Evolutionary conservation across 2,888 invertebrate genomes (phyloP).

Genomic region (Apoda limacodes): DNA sequence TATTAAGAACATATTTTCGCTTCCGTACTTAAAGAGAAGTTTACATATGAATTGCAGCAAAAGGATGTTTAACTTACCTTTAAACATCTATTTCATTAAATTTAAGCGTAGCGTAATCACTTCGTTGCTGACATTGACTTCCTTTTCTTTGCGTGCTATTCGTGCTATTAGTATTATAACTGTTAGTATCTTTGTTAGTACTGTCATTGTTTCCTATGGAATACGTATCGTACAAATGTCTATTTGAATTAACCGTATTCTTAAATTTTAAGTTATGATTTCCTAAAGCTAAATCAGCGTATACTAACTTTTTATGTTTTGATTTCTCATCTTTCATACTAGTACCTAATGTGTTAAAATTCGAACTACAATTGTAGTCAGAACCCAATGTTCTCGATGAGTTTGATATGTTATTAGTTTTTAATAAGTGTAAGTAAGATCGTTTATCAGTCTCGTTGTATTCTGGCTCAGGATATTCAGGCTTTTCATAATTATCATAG

Average conservation of each 20-base stretch:
- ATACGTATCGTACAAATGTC: constrained; percentile 66
- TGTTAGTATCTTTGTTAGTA: constrained; percentile 51
- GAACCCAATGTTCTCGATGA: constrained; percentile 55
- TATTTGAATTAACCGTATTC: constrained; percentile 69
- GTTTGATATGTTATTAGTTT: constrained; percentile 64
- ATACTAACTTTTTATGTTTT: constrained; percentile 64
- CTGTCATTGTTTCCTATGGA: constrained; percentile 52
- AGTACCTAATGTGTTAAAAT: constrained; percentile 45
- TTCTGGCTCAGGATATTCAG: constrained; percentile 57
- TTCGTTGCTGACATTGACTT: constrained; percentile 40
- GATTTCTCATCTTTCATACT: constrained; percentile 45
- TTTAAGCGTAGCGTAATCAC: constrained; percentile 63
- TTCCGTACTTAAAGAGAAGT: no score
- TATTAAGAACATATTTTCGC: no score
- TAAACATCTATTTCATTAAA: constrained; percentile 66
- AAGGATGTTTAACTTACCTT: constrained; percentile 41
- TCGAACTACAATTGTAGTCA: constrained; percentile 38
- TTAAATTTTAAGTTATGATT: constrained; percentile 69
- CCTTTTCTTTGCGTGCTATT: constrained; percentile 42
- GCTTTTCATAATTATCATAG: constrained; percentile 60
- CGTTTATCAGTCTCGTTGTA: constrained; percentile 55
- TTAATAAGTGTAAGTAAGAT: constrained; percentile 54
- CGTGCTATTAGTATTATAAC: constrained; percentile 42
- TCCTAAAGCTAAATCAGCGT: constrained; percentile 66
- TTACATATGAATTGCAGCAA: no score